phyloP scores from a whole-genome alignment of 92 coral and sea anemone genomes.

The Nematostella vectensis region DNA sequence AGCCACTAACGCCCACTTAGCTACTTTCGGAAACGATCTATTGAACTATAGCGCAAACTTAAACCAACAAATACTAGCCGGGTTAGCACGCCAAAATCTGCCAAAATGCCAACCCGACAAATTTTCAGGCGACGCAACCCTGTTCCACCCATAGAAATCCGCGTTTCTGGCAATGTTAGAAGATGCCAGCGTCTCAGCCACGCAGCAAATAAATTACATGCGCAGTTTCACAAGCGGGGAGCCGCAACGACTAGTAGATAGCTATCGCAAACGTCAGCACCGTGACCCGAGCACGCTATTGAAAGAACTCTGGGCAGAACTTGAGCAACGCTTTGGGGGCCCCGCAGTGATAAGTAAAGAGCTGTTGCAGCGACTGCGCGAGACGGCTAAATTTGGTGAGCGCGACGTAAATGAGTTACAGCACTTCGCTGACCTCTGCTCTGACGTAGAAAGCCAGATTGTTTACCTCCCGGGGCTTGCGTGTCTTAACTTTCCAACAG shows the following conservation, averaged over 20 bases:
- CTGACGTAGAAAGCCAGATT: constrained; percentile 35
- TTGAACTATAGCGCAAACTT: no score
- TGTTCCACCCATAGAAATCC: constrained; percentile 48
- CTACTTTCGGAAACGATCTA: background rate
- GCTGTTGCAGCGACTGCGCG: constrained; percentile 21
- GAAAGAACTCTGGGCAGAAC: constrained; percentile 23
- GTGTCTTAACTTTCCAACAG: constrained; percentile 37
- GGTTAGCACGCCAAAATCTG: constrained; percentile 21
- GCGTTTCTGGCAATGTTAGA: constrained; percentile 31
- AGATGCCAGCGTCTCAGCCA: constrained; percentile 26
- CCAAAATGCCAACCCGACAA: constrained; percentile 48
- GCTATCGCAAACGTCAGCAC: constrained; percentile 31
- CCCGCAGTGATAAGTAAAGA: constrained; percentile 25
- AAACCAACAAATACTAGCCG: constrained; percentile 17
- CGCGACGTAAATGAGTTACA: constrained; percentile 21
- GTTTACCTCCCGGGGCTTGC: constrained; percentile 30
- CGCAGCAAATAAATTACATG: constrained; percentile 28
- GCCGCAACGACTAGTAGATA: constrained; percentile 33
- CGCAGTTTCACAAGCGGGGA: constrained; percentile 27
- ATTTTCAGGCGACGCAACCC: constrained; percentile 39
- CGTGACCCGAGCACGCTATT: constrained; percentile 16
- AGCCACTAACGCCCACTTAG: background rate
- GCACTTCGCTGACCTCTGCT: constrained; percentile 34
- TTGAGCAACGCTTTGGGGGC: constrained; percentile 38
- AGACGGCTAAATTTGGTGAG: constrained; percentile 23